phyloP scores from a whole-genome alignment of 2,797 vertebrate species.

The Silurus aristotelis region DNA sequence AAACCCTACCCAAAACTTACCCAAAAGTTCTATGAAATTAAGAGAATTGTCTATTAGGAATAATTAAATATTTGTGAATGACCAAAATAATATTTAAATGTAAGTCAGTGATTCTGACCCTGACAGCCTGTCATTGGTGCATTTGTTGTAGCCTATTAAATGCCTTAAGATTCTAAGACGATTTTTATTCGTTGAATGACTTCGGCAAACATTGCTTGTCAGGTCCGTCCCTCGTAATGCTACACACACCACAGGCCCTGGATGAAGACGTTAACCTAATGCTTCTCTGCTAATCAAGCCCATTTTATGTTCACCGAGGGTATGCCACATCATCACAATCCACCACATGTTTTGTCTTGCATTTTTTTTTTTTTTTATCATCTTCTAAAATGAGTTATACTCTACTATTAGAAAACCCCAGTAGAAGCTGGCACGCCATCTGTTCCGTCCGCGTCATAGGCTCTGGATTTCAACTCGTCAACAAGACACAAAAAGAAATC shows the following conservation, averaged over 20 bases:
- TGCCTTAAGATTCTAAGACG: too few relatives aligned
- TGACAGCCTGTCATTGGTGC: too few relatives aligned
- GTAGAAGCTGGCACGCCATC: slow-evolving; percentile 7
- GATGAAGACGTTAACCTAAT: not conserved
- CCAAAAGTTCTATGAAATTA: too few relatives aligned
- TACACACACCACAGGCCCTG: not conserved
- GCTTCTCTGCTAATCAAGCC: not conserved
- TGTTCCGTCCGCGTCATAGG: not conserved
- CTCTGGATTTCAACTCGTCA: slow-evolving; percentile 12
- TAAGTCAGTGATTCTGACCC: too few relatives aligned
- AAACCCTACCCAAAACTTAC: too few relatives aligned
- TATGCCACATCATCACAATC: not conserved
- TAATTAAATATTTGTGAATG: too few relatives aligned
- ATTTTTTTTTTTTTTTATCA: slow-evolving; percentile 11
- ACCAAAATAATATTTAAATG: too few relatives aligned
- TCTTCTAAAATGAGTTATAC: slow-evolving; percentile 21
- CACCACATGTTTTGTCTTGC: slow-evolving; percentile 28
- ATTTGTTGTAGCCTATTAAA: too few relatives aligned
- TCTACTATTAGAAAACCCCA: slow-evolving; percentile 26
- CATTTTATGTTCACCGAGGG: slow-evolving; percentile 15
- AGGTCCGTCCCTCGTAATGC: not conserved
- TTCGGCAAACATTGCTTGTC: not conserved
- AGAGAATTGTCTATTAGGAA: too few relatives aligned
- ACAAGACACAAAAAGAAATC: not conserved
- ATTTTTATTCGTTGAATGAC: not conserved